Evolutionary conservation across 1,140 invertebrate species (phyloP).

Genomic region (Listronotus bonariensis): DNA sequence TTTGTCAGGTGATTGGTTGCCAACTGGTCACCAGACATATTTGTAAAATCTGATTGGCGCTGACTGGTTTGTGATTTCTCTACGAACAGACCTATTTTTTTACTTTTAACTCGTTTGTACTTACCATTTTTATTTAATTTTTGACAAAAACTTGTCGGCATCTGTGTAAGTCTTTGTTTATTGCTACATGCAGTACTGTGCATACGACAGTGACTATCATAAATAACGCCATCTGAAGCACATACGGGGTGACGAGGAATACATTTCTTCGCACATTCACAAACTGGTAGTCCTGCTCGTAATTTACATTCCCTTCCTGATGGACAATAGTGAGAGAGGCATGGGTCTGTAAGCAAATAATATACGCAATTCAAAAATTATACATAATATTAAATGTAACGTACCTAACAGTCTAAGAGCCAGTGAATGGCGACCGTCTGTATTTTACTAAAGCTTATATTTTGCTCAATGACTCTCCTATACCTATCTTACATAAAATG

Average conservation of each 20-base stretch:
- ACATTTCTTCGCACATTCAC: constrained; percentile 68
- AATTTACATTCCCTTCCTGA: constrained; percentile 70
- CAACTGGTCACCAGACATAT: no score
- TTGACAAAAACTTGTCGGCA: constrained; percentile 59
- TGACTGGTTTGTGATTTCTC: no score
- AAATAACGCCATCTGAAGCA: constrained; percentile 74
- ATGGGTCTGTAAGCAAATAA: constrained; percentile 62
- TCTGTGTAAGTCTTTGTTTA: constrained; percentile 63
- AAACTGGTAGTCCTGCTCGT: constrained; percentile 60
- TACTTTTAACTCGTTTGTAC: no score
- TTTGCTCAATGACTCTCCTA: no score
- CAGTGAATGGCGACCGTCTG: no score
- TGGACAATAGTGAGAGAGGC: constrained; percentile 68
- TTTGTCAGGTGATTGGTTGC: no score
- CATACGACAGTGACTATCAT: constrained; percentile 77
- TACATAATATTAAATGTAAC: background rate
- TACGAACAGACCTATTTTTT: no score
- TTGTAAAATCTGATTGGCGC: no score
- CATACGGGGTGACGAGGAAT: constrained; percentile 68
- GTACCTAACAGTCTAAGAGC: background rate
- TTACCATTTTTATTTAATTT: constrained; percentile 53
- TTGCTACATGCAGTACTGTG: constrained; percentile 71
- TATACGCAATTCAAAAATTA: background rate
- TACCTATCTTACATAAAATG: no score
- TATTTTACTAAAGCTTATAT: no score